These are phyloP conservation scores for Oceanodroma tethys DNA, from an alignment of 2,113 vertebrate genomes.

Conservation along the genomic window DNA sequence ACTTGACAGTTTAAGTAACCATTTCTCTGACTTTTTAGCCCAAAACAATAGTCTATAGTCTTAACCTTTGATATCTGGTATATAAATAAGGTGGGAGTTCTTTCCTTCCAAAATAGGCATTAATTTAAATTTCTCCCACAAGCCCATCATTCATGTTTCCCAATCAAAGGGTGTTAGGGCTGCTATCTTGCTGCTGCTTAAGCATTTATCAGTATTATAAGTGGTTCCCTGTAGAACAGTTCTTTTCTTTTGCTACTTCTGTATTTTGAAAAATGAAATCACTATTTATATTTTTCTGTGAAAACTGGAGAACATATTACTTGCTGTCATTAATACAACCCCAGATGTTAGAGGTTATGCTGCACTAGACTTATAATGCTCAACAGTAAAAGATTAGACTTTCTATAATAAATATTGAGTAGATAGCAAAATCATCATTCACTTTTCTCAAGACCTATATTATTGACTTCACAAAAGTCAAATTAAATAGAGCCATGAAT, in stretches of 20 bases:
- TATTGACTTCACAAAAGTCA: not conserved
- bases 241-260: not conserved
- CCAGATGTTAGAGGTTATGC: not conserved
- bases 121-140: not conserved
- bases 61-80: not conserved
- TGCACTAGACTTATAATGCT: not conserved
- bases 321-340: not conserved
- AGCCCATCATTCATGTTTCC: not conserved
- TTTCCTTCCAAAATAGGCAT: not conserved
- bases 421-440: not conserved
- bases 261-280: not conserved
- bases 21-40: not conserved
- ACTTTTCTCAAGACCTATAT: not conserved
- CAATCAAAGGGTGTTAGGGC: not conserved
- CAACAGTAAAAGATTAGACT: not conserved
- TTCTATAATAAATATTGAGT: not conserved
- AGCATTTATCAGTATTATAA: not conserved
- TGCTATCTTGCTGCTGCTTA: not conserved
- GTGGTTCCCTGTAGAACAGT: not conserved
- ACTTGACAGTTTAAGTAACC: not conserved
- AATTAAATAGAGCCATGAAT: not conserved
- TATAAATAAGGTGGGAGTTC: not conserved
- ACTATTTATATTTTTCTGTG: not conserved
- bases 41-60: not conserved
- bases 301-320: not conserved